Evolutionary conservation across 2,888 invertebrate genomes (phyloP).

Genomic region (Andrena minutula): DNA sequence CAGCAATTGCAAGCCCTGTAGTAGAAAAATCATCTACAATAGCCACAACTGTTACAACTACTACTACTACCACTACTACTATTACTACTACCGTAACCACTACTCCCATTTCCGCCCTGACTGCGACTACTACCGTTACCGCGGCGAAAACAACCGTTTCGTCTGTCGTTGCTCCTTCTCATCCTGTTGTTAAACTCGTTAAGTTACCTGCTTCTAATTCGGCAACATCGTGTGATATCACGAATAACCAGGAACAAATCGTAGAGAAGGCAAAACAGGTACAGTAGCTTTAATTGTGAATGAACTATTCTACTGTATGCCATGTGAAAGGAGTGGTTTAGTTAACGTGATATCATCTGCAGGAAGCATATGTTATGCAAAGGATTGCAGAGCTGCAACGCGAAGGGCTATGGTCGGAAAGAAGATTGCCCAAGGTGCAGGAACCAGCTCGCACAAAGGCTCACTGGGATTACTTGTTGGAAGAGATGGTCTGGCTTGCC

Average conservation of each 20-base stretch:
- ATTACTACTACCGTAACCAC: constrained; percentile 47
- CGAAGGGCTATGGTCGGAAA: constrained; percentile 97
- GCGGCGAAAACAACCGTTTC: constrained; percentile 59
- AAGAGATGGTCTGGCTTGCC: constrained; percentile 99
- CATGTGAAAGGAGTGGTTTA: background rate
- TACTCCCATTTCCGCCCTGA: constrained; percentile 45
- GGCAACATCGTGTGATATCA: constrained; percentile 77
- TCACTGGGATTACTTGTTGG: constrained; percentile 99
- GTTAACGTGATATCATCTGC: constrained; percentile 54
- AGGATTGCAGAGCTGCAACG: constrained; percentile 96
- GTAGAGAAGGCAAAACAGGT: constrained; percentile 94
- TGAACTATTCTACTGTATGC: background rate
- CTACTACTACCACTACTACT: constrained; percentile 52
- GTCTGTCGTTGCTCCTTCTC: constrained; percentile 66
- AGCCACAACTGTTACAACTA: constrained; percentile 53
- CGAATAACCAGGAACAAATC: constrained; percentile 90
- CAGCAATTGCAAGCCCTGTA: constrained; percentile 77
- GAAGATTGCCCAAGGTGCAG: constrained; percentile 95
- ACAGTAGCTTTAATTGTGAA: constrained; percentile 30
- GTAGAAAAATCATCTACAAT: constrained; percentile 80
- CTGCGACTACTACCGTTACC: constrained; percentile 53
- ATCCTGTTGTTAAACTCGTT: constrained; percentile 82
- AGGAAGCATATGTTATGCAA: constrained; percentile 97
- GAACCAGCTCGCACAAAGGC: constrained; percentile 96
- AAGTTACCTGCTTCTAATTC: constrained; percentile 78